phyloP scores from a whole-genome alignment of 2,113 vertebrate species.

The Tamias sibiricus region DNA sequence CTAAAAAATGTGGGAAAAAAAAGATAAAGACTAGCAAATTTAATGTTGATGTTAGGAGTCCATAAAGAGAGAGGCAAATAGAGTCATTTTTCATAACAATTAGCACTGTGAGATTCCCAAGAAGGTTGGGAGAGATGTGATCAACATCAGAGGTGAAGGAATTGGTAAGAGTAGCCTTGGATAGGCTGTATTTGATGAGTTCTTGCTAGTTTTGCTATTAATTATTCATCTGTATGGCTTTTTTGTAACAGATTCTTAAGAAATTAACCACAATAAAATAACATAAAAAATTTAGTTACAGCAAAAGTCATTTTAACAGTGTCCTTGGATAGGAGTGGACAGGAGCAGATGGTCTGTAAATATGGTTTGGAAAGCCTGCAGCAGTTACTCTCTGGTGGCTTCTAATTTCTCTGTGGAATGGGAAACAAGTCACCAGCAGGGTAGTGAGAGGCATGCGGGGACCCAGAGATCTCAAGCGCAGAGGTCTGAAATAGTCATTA shows the following conservation, averaged over 20 bases:
- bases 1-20: background rate
- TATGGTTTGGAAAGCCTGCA: background rate
- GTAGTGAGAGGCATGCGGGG: background rate
- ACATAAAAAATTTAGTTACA: background rate
- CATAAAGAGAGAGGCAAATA: background rate
- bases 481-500: background rate
- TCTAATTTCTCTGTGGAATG: background rate
- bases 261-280: background rate
- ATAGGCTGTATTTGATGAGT: background rate
- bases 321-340: background rate
- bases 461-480: background rate
- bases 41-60: background rate
- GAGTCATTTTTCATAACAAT: background rate
- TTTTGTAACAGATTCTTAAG: conserved; percentile 5
- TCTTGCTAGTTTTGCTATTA: background rate
- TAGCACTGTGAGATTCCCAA: background rate
- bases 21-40: background rate
- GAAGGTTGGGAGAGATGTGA: background rate
- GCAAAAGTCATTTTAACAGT: conserved; percentile 1
- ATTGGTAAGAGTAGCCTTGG: background rate
- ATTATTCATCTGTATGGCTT: background rate
- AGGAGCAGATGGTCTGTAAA: background rate
- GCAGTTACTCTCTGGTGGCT: background rate
- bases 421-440: background rate
- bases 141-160: background rate